These are phyloP conservation scores for Camarhynchus parvulus DNA, from an alignment of 2,113 vertebrate genomes.

Conservation along the genomic window DNA sequence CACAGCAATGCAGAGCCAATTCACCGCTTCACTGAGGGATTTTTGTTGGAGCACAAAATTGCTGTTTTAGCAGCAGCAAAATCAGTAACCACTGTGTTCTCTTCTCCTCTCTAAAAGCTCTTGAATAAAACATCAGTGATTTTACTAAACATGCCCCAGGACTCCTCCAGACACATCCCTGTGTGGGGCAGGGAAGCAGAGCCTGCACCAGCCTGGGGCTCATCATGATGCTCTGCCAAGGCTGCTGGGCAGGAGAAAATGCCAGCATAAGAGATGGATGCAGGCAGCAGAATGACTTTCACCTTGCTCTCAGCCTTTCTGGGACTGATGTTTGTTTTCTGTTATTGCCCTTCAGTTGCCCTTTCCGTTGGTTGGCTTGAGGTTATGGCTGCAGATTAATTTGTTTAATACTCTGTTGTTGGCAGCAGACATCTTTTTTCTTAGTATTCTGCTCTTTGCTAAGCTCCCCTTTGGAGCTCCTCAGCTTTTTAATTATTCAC, in stretches of 20 bases:
- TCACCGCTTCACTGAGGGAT: not conserved
- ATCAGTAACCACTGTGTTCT: not conserved
- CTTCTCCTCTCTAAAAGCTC: not conserved
- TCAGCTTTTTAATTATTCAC: constrained; percentile 9
- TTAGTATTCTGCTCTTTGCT: not conserved
- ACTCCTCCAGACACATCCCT: not conserved
- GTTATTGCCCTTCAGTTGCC: not conserved
- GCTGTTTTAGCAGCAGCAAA: not conserved
- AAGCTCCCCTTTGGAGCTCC: not conserved
- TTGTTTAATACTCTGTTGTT: not conserved
- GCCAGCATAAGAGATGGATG: not conserved
- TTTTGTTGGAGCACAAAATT: not conserved
- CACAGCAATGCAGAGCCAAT: not conserved
- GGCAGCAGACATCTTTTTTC: not conserved
- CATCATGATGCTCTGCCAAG: fast-evolving
- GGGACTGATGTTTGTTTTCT: not conserved
- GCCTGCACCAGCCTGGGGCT: not conserved
- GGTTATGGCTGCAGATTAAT: not conserved
- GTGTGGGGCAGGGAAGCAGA: not conserved
- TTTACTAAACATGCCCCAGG: not conserved
- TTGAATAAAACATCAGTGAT: constrained; percentile 44
- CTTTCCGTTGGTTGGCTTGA: not conserved
- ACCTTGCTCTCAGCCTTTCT: not conserved
- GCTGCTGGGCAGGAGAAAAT: not conserved
- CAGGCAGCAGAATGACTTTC: not conserved